Conservation (phyloP, 2,888 invertebrate genomes). For the Oxystoma pomonae region DNA sequence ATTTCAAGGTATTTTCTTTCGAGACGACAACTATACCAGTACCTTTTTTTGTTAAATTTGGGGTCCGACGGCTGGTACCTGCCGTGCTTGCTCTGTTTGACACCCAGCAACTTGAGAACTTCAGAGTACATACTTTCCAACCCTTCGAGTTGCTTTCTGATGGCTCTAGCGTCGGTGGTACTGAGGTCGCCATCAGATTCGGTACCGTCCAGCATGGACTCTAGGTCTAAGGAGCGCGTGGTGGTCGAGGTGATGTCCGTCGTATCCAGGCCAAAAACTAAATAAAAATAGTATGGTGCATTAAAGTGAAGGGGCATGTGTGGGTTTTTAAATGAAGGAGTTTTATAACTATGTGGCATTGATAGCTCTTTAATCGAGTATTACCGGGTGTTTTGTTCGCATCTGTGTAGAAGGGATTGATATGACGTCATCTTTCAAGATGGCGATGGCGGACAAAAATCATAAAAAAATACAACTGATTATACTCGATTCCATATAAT, state of each 20-base stretch:
- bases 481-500: no score
- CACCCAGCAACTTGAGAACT: constrained; percentile 63
- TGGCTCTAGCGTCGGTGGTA: constrained; percentile 72
- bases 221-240: constrained; percentile 69
- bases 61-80: constrained; percentile 56
- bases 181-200: constrained; percentile 71
- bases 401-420: no score
- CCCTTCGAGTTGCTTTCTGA: constrained; percentile 75
- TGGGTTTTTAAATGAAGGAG: no score
- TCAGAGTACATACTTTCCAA: constrained; percentile 85
- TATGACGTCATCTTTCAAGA: no score
- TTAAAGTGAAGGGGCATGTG: no score
- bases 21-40: no score
- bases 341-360: no score
- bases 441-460: no score
- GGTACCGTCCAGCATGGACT: constrained; percentile 69
- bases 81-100: constrained; percentile 48
- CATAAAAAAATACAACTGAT: no score
- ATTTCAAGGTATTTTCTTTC: no score
- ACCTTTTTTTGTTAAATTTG: constrained; percentile 46
- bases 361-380: no score
- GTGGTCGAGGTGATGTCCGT: constrained; percentile 77
- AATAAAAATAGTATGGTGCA: constrained; percentile 25
- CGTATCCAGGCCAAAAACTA: constrained; percentile 69
- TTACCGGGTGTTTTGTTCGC: no score